phyloP scores from a whole-genome alignment of 2,113 vertebrate species.

The Crotalus helleri region DNA sequence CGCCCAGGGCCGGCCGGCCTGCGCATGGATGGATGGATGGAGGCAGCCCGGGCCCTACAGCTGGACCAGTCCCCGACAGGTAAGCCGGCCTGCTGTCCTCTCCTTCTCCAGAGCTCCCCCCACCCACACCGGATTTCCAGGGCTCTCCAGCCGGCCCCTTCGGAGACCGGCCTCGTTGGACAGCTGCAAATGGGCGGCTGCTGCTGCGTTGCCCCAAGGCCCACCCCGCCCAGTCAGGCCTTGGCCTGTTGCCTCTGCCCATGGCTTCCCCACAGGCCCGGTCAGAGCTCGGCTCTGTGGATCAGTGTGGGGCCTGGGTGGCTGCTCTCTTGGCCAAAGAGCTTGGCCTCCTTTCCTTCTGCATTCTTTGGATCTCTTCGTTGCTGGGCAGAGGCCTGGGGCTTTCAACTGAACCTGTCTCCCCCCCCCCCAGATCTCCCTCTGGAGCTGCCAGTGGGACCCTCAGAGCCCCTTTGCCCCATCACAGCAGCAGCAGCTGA shows the following conservation, averaged over 20 bases:
- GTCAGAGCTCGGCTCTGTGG: not conserved
- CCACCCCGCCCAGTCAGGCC: not conserved
- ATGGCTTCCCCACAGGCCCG: not conserved
- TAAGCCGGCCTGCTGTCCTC: not conserved
- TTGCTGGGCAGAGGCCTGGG: not conserved
- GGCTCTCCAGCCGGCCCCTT: not conserved
- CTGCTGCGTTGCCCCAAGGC: not conserved
- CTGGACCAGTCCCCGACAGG: not conserved
- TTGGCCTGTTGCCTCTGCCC: not conserved
- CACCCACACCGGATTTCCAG: not conserved
- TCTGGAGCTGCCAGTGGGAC: too few relatives aligned
- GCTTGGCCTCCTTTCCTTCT: not conserved
- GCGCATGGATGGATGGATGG: not conserved
- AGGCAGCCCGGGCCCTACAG: not conserved
- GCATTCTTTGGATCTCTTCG: not conserved
- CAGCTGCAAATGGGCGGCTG: not conserved
- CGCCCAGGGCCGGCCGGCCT: not conserved
- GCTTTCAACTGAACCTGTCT: not conserved
- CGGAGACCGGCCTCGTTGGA: not conserved
- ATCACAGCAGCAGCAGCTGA: not conserved
- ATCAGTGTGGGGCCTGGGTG: not conserved
- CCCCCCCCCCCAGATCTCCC: not conserved
- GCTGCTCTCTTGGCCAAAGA: not conserved
- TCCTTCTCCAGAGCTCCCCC: not conserved
- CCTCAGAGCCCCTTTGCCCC: not conserved